These are phyloP conservation scores for Papilio gigon DNA, from an alignment of 2,888 invertebrate genomes.

Conservation along the genomic window DNA sequence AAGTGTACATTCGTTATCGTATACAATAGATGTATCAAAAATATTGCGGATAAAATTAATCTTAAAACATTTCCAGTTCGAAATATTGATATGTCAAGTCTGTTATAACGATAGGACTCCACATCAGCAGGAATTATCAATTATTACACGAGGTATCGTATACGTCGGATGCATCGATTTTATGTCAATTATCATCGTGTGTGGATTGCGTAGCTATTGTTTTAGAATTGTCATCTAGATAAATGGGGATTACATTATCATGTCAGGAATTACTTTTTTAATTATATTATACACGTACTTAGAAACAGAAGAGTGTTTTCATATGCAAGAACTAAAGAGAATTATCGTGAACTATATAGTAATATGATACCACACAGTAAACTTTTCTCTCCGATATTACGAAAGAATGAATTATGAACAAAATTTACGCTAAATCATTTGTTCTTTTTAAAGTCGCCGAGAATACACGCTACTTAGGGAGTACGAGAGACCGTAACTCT, in stretches of 20 bases:
- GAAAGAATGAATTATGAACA: neutral
- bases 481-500: conserved; percentile 75
- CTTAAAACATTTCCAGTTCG: neutral
- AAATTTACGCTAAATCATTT: conserved; percentile 34
- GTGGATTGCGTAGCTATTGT: conserved; percentile 35
- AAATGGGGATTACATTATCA: conserved; percentile 42
- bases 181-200: conserved; percentile 29
- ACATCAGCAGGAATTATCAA: conserved; percentile 33
- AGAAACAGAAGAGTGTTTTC: neutral
- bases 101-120: conserved; percentile 10
- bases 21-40: neutral
- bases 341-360: too few species aligned
- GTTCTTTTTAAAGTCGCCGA: conserved; percentile 51
- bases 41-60: neutral
- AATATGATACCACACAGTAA: too few species aligned
- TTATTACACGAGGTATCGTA: conserved; percentile 27
- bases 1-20: neutral
- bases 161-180: conserved; percentile 26
- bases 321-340: neutral
- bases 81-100: conserved; percentile 19
- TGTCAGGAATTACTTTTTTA: conserved; percentile 23
- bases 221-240: conserved; percentile 39
- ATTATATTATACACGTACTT: neutral
- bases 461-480: conserved; percentile 68
- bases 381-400: too few species aligned